These are phyloP conservation scores for Scophthalmus maximus DNA, from an alignment of 2,113 vertebrate species.

Conservation along the genomic window DNA sequence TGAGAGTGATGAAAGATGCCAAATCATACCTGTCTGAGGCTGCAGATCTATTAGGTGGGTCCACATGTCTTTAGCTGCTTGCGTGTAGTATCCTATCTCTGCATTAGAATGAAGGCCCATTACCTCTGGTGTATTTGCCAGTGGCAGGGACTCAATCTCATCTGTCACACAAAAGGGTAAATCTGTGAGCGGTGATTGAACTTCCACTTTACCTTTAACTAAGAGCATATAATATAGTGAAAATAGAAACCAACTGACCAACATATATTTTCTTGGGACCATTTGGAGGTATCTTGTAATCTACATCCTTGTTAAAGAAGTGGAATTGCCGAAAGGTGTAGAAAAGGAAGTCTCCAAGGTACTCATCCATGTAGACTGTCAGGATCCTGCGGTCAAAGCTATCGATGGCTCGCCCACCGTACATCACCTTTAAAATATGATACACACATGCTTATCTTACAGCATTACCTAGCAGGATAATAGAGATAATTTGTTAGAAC, in stretches of 20 bases:
- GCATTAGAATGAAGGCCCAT: constrained; percentile 93
- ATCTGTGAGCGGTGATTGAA: too few relatives aligned
- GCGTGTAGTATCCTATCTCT: constrained; percentile 93
- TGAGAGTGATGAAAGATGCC: too few relatives aligned
- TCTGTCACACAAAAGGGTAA: constrained; percentile 74
- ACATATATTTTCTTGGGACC: constrained; percentile 86
- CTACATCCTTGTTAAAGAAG: constrained; percentile 89
- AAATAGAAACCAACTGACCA: constrained; percentile 85
- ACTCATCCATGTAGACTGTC: constrained; percentile 94
- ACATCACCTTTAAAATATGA: constrained; percentile 90
- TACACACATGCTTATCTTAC: neutral
- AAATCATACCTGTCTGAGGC: constrained; percentile 89
- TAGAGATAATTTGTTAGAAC: neutral
- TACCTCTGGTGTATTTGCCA: constrained; percentile 90
- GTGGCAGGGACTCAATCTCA: constrained; percentile 89
- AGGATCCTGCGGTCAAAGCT: constrained; percentile 96
- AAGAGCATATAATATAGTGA: too few relatives aligned
- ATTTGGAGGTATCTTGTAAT: constrained; percentile 89
- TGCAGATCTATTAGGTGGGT: constrained; percentile 92
- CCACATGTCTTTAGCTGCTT: constrained; percentile 91
- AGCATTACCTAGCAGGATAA: neutral
- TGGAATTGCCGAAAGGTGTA: constrained; percentile 91
- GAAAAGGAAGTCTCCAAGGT: constrained; percentile 94
- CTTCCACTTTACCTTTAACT: too few relatives aligned
- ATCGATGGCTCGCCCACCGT: constrained; percentile 91